These are phyloP conservation scores for Aptenodytes forsteri DNA, from an alignment of 2,113 vertebrate genomes.

Conservation along the genomic window DNA sequence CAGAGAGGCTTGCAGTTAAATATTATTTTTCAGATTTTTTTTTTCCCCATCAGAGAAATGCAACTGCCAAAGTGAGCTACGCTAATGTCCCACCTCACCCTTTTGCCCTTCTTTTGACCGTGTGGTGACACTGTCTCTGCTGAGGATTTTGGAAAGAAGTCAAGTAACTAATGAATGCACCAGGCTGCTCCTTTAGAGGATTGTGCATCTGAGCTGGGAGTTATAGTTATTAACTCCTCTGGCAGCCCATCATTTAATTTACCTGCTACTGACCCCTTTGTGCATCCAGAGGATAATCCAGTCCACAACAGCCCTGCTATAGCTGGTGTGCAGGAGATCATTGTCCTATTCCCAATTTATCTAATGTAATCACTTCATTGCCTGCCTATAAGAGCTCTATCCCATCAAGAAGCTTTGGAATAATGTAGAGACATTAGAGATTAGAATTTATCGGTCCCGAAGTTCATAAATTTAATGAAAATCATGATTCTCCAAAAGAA, in stretches of 20 bases:
- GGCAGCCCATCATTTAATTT: conserved; percentile 39
- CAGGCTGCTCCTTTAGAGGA: background rate
- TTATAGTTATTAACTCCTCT: conserved; percentile 43
- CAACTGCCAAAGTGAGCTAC: background rate
- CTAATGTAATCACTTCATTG: conserved; percentile 44
- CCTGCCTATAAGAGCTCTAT: background rate
- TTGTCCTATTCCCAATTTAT: conserved; percentile 45
- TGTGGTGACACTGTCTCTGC: background rate
- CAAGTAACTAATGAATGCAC: conserved; percentile 24
- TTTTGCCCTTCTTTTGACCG: conserved; percentile 11
- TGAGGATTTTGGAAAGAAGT: conserved; percentile 26
- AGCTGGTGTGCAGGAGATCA: background rate
- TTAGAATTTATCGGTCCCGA: conserved; percentile 61
- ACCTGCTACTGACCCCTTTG: background rate
- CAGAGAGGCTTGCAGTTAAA: background rate
- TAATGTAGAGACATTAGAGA: conserved; percentile 57
- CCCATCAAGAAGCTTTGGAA: conserved; percentile 49
- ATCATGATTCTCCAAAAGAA: background rate
- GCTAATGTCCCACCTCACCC: background rate
- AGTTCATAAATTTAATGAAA: conserved; percentile 63
- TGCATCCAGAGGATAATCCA: background rate
- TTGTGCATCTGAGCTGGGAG: conserved; percentile 2
- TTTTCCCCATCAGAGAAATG: background rate
- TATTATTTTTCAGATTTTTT: background rate
- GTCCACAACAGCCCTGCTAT: background rate